Evolutionary conservation across 2,113 vertebrate species (phyloP), one percentile per base, ranked within the genome.

Genomic region (Lichenostomus cassidix): DNA sequence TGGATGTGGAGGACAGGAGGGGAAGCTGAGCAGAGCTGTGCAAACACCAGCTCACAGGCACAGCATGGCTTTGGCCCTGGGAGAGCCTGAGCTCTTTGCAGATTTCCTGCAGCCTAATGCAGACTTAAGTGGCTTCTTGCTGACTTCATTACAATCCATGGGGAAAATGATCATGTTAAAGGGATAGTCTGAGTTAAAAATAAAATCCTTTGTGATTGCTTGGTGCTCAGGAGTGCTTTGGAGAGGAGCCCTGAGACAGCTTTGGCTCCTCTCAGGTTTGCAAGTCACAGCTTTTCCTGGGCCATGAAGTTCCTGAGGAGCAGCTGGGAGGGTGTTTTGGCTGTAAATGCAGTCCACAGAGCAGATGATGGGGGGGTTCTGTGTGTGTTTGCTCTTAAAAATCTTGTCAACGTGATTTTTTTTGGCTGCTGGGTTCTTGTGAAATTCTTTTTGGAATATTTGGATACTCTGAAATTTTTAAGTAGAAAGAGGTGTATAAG

Each of bases 41-140:
- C 47, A 11, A 49, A 12, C 25, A 2, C 0, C 5, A 74, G 46
- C 12, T 5, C 6, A 16, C 0, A 10, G 73, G 18, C 2, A 2
- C 39, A 13, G 82, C 4, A 2, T 7, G 22, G 47, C 47, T 71
- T 23, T 12, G 63, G 33, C 25, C 19, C 12, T 1, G 1, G 5
- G 9, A 67, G 33, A 56, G 39, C 63, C 20, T 5, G 22, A 37
- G 85, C 12, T 27, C 47, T 67, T 16, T 4, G 58, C n/a, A 5
- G 24, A 1, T 52, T 75, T 70, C 70, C 53, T 62, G 58, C 33
- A 52, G 82, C 60, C 25, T n/a, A 33, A 3, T 2, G 20, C 31
- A 21, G 78, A 41, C 12, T 11, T 7, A 14, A 50, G 53, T 12
- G 50, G 41, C 49, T 55, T 76, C 53, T 67, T 39, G 8, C 25